Base-by-base conservation (phyloP, 2,113 vertebrate species). In the Phalacrocorax aristotelis region DNA sequence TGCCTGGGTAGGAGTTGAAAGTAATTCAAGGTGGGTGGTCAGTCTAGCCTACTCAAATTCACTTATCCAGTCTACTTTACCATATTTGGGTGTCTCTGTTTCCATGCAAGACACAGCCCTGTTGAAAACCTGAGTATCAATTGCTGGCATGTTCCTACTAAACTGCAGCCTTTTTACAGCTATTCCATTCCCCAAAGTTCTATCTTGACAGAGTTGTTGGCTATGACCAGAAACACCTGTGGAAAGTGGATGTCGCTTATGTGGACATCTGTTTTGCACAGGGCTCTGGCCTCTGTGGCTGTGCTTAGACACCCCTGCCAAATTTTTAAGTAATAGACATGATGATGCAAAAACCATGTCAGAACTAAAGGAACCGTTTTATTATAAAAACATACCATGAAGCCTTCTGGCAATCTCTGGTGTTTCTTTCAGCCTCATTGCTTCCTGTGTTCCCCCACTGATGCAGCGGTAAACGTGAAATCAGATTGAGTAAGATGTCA, bases 181-280 rank as follows among this genome's bases (percentile, higher is more conserved):
- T 76, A n/a, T 8, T 54, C 34, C 65, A 55, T 89, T 95, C 57
- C 66, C 71, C 38, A 54, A 86, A 81, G 46, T 34, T 77, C 68
- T 65, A 57, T 40, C 89, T 90, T 77, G 83, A 88, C 91, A 83
- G 96, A 94, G 97, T 95, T 98, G 94, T 42, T 97, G 95, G 95
- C 93, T 98, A 40, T 36, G 65, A 89, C 83, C 66, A 89, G 83
- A 69, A 98, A 98, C 97, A 98, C 98, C 98, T 98, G 98, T 77
- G 95, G 10, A 42, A 77, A 87, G 79, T 70, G 93, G 79, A 93
- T 89, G 83, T 87, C 49, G 11, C 83, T 96, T 58, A 85, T 60
- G 48, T 15, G 72, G 95, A 97, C 97, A 98, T 97, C 97, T 98
- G 97, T 94, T 98, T 95, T 81, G 85, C 69, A 87, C 61, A 72